Conservation (phyloP, 2,888 invertebrate species). For the Phaedon cochleariae region DNA sequence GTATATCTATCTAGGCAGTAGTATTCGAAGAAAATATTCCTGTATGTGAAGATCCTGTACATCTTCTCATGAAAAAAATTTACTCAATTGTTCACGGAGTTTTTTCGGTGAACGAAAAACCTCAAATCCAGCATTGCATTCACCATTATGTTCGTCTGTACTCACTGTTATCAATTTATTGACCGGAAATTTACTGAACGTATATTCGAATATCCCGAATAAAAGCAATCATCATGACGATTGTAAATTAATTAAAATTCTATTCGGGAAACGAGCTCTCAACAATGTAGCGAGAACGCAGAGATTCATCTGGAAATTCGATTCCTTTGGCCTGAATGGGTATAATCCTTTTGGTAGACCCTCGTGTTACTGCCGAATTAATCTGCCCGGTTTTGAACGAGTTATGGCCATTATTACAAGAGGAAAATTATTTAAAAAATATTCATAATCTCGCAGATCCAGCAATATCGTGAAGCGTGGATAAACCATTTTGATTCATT, state of each 20-base stretch:
- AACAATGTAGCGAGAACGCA: background rate
- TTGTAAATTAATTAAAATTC: background rate
- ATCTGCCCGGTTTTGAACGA: background rate
- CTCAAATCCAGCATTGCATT: too few relatives aligned
- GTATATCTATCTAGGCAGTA: too few relatives aligned
- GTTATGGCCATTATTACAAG: constrained; percentile 9
- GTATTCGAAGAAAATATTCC: too few relatives aligned
- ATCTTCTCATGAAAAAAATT: too few relatives aligned
- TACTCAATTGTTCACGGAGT: too few relatives aligned
- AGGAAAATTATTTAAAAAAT: constrained; percentile 14
- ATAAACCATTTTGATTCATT: constrained; percentile 12
- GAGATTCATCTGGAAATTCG: background rate
- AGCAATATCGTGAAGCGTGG: constrained; percentile 8
- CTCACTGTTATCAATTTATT: background rate
- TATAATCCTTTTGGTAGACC: background rate
- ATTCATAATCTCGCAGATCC: constrained; percentile 8
- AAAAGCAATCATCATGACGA: background rate
- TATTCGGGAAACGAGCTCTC: background rate
- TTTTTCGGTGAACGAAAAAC: too few relatives aligned
- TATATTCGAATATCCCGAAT: background rate
- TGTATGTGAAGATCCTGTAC: too few relatives aligned
- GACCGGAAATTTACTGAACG: background rate
- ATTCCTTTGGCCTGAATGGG: background rate
- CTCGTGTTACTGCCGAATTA: background rate
- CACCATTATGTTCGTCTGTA: too few relatives aligned